Percentiles rank a stretch among this genome's conserved stretches.
Evolutionary conservation across 2,888 invertebrate genomes (phyloP).

Genomic region (Hemicrepidius hirtus): DNA sequence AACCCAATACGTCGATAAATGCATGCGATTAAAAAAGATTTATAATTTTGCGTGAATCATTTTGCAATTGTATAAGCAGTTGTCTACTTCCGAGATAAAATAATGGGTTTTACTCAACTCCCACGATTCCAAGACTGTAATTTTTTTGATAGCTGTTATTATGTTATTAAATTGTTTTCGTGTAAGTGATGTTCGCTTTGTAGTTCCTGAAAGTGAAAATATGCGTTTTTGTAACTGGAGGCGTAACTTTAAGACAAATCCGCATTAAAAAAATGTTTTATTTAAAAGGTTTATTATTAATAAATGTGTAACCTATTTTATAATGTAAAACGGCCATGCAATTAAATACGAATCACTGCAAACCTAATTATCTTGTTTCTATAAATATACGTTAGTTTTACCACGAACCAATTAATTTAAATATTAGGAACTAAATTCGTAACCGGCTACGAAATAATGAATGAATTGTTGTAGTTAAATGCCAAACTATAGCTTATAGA

Average conservation of each 20-base stretch:
- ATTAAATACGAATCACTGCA: too few relatives aligned
- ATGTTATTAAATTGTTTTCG: not conserved
- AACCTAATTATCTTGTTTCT: too few relatives aligned
- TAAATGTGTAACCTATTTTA: not conserved
- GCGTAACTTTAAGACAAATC: not conserved
- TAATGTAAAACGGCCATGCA: not conserved
- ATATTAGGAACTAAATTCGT: too few relatives aligned
- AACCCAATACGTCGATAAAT: constrained; percentile 17
- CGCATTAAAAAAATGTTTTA: not conserved
- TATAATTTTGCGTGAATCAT: constrained; percentile 4
- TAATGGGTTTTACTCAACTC: not conserved
- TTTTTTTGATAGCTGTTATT: constrained; percentile 3
- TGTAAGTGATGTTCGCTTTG: not conserved
- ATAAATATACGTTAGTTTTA: too few relatives aligned
- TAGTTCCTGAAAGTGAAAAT: not conserved
- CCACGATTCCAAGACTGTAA: not conserved
- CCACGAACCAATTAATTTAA: too few relatives aligned
- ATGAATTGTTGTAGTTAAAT: too few relatives aligned
- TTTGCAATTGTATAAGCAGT: not conserved
- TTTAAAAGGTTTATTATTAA: not conserved
- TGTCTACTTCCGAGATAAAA: not conserved
- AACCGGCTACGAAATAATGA: too few relatives aligned
- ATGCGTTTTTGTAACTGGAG: not conserved
- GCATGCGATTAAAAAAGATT: not conserved
- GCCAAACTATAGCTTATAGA: too few relatives aligned